phyloP scores from a whole-genome alignment of 2,797 vertebrate species.

The Sebastes hopkinsi region DNA sequence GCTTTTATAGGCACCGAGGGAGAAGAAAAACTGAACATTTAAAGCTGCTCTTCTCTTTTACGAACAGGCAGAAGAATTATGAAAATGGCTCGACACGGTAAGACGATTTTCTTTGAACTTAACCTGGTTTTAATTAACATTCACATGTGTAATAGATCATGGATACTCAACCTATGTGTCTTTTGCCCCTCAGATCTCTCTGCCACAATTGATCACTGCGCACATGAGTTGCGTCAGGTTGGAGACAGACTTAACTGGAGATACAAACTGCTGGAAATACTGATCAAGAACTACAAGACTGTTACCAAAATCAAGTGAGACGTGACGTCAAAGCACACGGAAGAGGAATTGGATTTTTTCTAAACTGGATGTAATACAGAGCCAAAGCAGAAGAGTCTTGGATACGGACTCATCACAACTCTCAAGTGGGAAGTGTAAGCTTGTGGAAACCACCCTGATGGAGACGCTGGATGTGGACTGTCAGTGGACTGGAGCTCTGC shows the following conservation, averaged over 20 bases:
- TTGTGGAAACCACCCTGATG: neutral
- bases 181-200: slow-evolving; percentile 45
- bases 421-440: neutral
- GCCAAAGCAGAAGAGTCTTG: neutral
- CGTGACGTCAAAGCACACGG: accelerated
- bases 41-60: neutral
- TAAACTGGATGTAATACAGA: neutral
- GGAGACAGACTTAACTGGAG: slow-evolving; percentile 79
- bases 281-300: slow-evolving; percentile 64
- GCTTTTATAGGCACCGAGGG: neutral
- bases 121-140: neutral
- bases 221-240: slow-evolving; percentile 62
- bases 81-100: slow-evolving; percentile 58
- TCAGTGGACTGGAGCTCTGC: neutral
- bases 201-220: slow-evolving; percentile 43
- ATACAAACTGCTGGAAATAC: slow-evolving; percentile 74
- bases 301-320: slow-evolving; percentile 57
- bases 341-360: neutral
- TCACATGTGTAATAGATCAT: neutral
- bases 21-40: neutral
- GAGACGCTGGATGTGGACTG: neutral
- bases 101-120: slow-evolving; percentile 11
- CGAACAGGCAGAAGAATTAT: neutral
- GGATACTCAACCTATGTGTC: neutral
- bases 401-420: neutral